Evolutionary conservation across 1,140 invertebrate species (phyloP).

Genomic region (Chymomyza costata): DNA sequence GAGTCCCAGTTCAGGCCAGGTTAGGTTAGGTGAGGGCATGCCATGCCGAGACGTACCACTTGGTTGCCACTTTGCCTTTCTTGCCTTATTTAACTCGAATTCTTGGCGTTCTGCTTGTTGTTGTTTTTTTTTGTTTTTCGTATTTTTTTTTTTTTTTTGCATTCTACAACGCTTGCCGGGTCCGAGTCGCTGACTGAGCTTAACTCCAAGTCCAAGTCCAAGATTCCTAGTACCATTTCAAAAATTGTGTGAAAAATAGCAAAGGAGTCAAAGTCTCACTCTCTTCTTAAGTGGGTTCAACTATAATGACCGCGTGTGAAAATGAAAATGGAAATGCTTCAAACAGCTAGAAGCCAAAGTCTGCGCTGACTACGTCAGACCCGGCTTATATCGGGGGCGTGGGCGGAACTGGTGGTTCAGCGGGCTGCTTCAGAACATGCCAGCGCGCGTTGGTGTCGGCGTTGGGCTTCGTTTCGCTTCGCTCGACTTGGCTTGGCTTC

Average conservation of each 20-base stretch:
- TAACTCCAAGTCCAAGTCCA: no score
- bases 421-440: constrained; percentile 27
- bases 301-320: constrained; percentile 72
- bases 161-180: no score
- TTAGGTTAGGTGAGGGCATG: no score
- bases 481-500: constrained; percentile 13
- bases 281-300: constrained; percentile 71
- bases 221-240: no score
- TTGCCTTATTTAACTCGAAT: no score
- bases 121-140: not conserved
- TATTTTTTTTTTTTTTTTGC: constrained; percentile 25
- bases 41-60: no score
- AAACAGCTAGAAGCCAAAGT: no score
- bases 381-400: constrained; percentile 7
- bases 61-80: not conserved
- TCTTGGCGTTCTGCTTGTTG: constrained; percentile 4
- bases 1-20: no score
- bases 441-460: constrained; percentile 6
- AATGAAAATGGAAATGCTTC: constrained; percentile 70
- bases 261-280: constrained; percentile 53
- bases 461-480: constrained; percentile 20
- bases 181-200: no score
- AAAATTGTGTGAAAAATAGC: constrained; percentile 55
- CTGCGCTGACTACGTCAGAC: constrained; percentile 7
- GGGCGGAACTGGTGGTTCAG: constrained; percentile 22